phyloP scores from a whole-genome alignment of 2,888 invertebrate genomes.

The Caprella mutica region DNA sequence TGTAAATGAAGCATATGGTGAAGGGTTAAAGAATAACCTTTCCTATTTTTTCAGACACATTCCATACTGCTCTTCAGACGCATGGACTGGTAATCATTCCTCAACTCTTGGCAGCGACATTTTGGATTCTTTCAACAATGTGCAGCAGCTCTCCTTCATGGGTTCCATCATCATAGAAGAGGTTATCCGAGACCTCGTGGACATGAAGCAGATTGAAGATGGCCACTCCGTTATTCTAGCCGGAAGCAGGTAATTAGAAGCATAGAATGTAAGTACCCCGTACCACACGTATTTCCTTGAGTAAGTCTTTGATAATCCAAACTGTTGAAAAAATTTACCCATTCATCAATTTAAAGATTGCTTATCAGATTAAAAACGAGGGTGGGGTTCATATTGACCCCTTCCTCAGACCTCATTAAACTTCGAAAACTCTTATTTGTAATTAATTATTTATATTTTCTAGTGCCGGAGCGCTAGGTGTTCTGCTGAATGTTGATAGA shows the following conservation, averaged over 20 bases:
- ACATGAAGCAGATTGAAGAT: constrained; percentile 49
- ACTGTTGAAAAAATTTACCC: too few species aligned
- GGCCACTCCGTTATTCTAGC: constrained; percentile 68
- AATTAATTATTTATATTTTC: too few species aligned
- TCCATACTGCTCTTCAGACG: constrained; percentile 88
- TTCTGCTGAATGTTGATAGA: constrained; percentile 76
- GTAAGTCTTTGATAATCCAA: too few species aligned
- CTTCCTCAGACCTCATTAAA: too few species aligned
- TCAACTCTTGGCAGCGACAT: constrained; percentile 41
- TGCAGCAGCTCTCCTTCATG: constrained; percentile 67
- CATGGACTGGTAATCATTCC: constrained; percentile 92
- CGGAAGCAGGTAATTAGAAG: constrained; percentile 45
- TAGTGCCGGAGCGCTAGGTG: constrained; percentile 78
- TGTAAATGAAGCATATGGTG: too few species aligned
- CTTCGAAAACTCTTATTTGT: too few species aligned
- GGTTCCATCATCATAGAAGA: constrained; percentile 74
- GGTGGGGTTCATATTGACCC: too few species aligned
- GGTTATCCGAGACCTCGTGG: constrained; percentile 51
- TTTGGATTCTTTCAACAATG: constrained; percentile 33
- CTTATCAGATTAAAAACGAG: too few species aligned
- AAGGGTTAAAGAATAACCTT: too few species aligned
- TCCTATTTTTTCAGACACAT: constrained; percentile 48
- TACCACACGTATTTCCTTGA: too few species aligned
- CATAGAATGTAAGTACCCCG: too few species aligned
- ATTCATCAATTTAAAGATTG: too few species aligned